phyloP scores from a whole-genome alignment of 1,140 invertebrate genomes.

The Neuroterus valhalla region DNA sequence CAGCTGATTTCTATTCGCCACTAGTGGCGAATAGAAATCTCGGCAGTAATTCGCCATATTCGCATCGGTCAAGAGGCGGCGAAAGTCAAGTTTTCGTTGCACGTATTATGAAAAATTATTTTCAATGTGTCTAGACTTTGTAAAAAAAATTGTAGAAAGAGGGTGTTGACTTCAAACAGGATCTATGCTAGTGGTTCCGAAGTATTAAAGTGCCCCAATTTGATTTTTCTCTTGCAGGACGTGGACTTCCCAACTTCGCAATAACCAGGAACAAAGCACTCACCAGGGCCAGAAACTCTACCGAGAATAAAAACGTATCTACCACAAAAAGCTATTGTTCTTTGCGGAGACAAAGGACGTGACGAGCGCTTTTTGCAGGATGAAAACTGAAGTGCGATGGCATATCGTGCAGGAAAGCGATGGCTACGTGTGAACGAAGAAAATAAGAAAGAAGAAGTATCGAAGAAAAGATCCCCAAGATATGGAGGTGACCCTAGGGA shows the following conservation, averaged over 20 bases:
- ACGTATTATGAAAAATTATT: no score
- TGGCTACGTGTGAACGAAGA: neutral
- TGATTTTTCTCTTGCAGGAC: conserved; percentile 16
- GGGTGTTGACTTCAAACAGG: neutral
- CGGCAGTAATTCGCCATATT: no score
- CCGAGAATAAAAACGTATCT: neutral
- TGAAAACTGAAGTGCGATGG: conserved; percentile 27
- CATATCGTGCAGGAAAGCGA: conserved; percentile 8
- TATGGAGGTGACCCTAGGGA: conserved; percentile 11
- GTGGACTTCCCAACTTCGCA: neutral
- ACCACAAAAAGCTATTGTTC: neutral
- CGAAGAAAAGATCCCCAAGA: conserved; percentile 1
- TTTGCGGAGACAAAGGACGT: conserved; percentile 21
- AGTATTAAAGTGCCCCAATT: neutral
- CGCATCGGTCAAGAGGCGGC: no score
- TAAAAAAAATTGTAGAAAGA: neutral
- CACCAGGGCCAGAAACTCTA: neutral
- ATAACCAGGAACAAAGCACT: conserved; percentile 11
- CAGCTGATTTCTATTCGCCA: no score
- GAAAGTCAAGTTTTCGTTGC: no score
- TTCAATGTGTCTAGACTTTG: neutral
- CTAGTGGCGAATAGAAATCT: no score
- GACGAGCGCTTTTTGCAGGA: neutral
- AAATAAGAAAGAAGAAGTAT: conserved; percentile 19
- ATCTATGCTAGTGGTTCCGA: neutral